phyloP scores from a whole-genome alignment of 2,888 invertebrate species.

The Calliphora vomitoria region DNA sequence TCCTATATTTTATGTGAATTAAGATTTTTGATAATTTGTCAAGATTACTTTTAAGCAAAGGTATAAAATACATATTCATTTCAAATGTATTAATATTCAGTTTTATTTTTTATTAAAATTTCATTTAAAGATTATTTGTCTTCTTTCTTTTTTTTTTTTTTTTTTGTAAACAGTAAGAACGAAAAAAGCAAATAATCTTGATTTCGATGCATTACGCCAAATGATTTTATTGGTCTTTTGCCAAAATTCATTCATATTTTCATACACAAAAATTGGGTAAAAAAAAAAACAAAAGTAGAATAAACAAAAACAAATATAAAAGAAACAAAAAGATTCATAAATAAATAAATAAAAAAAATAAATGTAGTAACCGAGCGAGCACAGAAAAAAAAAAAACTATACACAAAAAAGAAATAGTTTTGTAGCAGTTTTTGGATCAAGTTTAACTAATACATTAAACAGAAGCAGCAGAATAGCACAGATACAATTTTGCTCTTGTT shows the following conservation, averaged over 20 bases:
- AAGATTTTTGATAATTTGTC: constrained; percentile 15
- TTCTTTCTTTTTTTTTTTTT: background rate
- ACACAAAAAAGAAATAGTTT: constrained; percentile 13
- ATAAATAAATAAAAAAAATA: constrained; percentile 42
- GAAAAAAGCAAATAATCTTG: constrained; percentile 59
- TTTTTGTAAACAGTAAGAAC: constrained; percentile 3
- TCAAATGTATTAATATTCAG: constrained; percentile 15
- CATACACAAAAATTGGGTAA: background rate
- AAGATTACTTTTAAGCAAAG: background rate
- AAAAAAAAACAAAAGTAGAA: background rate
- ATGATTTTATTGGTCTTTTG: constrained; percentile 66
- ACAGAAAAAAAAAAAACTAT: background rate
- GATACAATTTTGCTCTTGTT: constrained; percentile 43
- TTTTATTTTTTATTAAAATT: background rate
- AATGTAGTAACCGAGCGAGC: constrained; percentile 12
- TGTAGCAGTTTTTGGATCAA: constrained; percentile 61
- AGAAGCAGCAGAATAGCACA: constrained; percentile 30
- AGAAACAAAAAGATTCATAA: constrained; percentile 50
- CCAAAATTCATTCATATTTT: constrained; percentile 63
- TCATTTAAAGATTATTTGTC: background rate
- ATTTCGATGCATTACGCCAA: constrained; percentile 67
- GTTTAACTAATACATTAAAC: constrained; percentile 66
- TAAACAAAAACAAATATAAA: background rate
- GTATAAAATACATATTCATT: constrained; percentile 14
- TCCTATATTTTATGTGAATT: too few relatives aligned